Conservation (phyloP, 1,140 invertebrate species). For the Apis dorsata region DNA sequence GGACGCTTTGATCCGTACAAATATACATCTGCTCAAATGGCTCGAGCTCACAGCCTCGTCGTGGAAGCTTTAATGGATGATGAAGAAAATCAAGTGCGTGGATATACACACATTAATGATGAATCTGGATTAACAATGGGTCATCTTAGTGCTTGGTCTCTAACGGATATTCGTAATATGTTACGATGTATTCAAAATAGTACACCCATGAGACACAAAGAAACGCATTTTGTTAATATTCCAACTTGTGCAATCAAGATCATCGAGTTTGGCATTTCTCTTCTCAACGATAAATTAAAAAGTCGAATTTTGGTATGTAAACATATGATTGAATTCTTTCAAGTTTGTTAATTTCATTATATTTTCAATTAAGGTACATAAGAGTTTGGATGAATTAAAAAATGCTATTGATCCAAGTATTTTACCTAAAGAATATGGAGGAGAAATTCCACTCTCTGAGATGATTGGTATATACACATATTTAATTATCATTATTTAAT, state of each 20-base stretch:
- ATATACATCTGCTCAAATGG: conserved; percentile 88
- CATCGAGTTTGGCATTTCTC: conserved; percentile 88
- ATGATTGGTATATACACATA: conserved; percentile 85
- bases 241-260: conserved; percentile 87
- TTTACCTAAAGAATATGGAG: conserved; percentile 92
- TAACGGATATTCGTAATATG: conserved; percentile 88
- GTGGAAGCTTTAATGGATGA: conserved; percentile 89
- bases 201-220: conserved; percentile 92
- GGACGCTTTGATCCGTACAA: conserved; percentile 87
- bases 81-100: conserved; percentile 88
- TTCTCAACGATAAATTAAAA: conserved; percentile 90
- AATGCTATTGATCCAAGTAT: conserved; percentile 86
- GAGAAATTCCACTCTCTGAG: conserved; percentile 86
- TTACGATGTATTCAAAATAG: conserved; percentile 91
- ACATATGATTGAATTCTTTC: background rate
- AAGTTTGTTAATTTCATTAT: background rate
- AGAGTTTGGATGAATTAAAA: conserved; percentile 85
- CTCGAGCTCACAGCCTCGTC: conserved; percentile 87
- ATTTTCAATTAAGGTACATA: conserved; percentile 83
- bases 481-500: background rate
- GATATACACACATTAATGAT: conserved; percentile 91
- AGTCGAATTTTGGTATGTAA: conserved; percentile 86
- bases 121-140: conserved; percentile 90
- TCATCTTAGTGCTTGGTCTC: conserved; percentile 89
- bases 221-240: conserved; percentile 91